A percentile compares a stretch with the other conserved stretches of the same genome.
phyloP scores from a whole-genome alignment of 2,888 invertebrate species.

The Neocrepidodera transversa region DNA sequence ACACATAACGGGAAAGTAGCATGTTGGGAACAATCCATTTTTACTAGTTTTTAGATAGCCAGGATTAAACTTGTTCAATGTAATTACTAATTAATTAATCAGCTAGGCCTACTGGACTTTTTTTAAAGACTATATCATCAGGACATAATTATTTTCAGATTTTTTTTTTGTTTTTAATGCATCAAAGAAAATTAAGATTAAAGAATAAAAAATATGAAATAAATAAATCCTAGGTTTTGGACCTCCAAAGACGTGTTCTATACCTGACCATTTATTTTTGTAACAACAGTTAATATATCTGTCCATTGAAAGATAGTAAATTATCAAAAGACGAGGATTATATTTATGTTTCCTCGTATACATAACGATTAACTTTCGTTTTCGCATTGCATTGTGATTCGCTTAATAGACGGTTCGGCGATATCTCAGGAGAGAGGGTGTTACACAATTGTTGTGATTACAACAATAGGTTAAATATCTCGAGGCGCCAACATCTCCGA shows the following conservation, averaged over 20 bases:
- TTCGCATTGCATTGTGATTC: slow-evolving; percentile 37
- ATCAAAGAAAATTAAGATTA: no score
- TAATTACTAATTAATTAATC: no score
- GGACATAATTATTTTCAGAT: no score
- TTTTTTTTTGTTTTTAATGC: no score
- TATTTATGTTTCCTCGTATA: slow-evolving; percentile 23
- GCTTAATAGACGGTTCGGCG: slow-evolving; percentile 45
- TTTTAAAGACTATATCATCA: no score
- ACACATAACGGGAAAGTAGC: no score
- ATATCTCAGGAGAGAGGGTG: slow-evolving; percentile 41
- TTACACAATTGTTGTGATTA: slow-evolving; percentile 51
- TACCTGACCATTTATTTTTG: neutral
- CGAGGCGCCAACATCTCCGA: slow-evolving; percentile 49
- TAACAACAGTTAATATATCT: slow-evolving; percentile 11
- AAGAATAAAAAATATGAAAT: no score
- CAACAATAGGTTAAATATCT: slow-evolving; percentile 56
- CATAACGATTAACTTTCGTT: slow-evolving; percentile 29
- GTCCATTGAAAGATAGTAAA: slow-evolving; percentile 17
- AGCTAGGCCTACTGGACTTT: no score
- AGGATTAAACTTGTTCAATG: no score
- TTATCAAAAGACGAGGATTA: slow-evolving; percentile 13
- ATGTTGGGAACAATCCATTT: no score
- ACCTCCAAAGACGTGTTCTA: slow-evolving; percentile 1
- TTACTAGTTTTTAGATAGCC: no score
- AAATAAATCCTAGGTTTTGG: neutral